A percentile compares a stretch with the other conserved stretches of the same genome.
phyloP scores from a whole-genome alignment of 1,140 invertebrate species.

The Metaphire vulgaris region DNA sequence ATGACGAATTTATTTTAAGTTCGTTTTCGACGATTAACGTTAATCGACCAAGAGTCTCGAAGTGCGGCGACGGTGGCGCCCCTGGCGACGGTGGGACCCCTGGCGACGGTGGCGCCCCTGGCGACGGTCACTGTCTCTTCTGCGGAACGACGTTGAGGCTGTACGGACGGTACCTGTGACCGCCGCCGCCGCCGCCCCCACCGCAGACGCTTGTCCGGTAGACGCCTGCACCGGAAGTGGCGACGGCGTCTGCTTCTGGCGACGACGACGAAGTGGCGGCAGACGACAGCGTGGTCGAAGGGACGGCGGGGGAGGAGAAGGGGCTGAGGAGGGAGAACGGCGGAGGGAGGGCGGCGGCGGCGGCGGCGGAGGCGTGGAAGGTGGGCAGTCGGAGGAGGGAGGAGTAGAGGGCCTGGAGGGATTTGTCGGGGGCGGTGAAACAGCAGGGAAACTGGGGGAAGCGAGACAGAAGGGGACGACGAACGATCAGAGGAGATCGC shows the following conservation, averaged over 20 bases:
- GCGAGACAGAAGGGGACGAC: not conserved
- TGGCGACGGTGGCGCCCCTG: no score
- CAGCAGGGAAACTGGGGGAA: not conserved
- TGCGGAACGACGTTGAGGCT: no score
- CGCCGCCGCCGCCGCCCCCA: not conserved
- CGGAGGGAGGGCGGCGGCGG: no score
- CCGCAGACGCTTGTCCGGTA: not conserved
- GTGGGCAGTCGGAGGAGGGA: slow-evolving; percentile 1
- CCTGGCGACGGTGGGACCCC: no score
- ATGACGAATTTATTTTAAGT: no score
- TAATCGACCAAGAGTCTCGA: no score
- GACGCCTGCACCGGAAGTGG: not conserved
- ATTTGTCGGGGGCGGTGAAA: not conserved
- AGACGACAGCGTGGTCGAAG: not conserved
- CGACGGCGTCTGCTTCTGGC: not conserved
- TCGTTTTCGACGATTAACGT: no score
- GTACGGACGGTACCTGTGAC: not conserved
- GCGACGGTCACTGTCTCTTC: no score
- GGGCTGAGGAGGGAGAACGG: not conserved
- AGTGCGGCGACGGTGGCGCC: no score
- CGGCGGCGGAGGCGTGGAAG: no score
- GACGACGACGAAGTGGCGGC: not conserved
- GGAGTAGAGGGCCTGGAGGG: not conserved
- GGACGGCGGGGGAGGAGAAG: not conserved
- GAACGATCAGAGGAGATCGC: not conserved